Conservation (phyloP, 2,797 vertebrate genomes). For the Malurus leucopterus region DNA sequence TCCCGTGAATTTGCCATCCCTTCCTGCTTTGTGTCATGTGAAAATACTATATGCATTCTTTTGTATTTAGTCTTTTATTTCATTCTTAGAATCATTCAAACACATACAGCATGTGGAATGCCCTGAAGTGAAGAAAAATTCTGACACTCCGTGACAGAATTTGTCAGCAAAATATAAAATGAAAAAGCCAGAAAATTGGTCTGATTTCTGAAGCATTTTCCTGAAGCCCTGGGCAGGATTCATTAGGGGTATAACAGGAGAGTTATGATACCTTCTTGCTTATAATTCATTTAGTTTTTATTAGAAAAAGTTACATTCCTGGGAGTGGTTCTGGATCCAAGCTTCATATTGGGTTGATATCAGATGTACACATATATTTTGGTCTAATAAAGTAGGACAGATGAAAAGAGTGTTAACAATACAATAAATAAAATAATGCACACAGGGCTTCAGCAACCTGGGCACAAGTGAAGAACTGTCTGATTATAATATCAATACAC, state of each 20-base stretch:
- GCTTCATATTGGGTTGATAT: neutral
- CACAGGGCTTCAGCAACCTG: neutral
- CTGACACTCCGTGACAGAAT: neutral
- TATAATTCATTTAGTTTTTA: neutral
- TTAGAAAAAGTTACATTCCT: neutral
- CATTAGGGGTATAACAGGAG: neutral
- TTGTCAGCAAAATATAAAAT: neutral
- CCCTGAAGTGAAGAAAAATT: neutral
- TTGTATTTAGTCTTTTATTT: neutral
- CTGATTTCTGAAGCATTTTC: neutral
- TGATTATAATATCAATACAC: neutral
- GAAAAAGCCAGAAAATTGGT: neutral
- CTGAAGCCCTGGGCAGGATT: neutral
- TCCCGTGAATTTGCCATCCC: neutral
- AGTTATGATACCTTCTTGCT: neutral
- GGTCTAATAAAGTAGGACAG: neutral
- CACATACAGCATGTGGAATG: neutral
- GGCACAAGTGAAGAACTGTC: neutral
- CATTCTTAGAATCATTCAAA: constrained; percentile 12
- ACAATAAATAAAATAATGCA: neutral
- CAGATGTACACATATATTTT: neutral
- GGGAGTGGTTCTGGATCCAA: neutral
- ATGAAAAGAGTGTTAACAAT: neutral
- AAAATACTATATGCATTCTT: neutral
- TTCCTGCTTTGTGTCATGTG: neutral